phyloP scores from a whole-genome alignment of 2,888 invertebrate genomes.

The Diarsia brunnea region DNA sequence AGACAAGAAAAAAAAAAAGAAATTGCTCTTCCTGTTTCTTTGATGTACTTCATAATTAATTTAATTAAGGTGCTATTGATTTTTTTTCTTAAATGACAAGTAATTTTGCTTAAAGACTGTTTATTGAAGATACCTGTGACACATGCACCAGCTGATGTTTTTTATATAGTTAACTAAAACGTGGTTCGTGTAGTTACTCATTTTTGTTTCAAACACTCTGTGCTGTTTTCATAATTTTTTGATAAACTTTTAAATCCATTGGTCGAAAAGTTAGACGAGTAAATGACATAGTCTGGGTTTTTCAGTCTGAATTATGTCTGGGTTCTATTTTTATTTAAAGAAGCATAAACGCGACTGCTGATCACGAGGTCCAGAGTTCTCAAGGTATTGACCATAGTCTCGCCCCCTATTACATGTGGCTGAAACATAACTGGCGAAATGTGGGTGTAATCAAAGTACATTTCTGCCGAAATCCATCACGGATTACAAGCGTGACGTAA shows the following conservation, averaged over 20 bases:
- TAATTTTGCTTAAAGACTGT: not conserved
- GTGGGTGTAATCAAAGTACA: no score
- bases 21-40: not conserved
- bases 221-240: conserved; percentile 37
- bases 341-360: not conserved
- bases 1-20: not conserved
- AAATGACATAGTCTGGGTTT: not conserved
- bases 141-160: conserved; percentile 23
- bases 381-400: no score
- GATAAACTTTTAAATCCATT: conserved; percentile 39
- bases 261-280: conserved; percentile 40
- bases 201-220: conserved; percentile 42
- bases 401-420: no score
- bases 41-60: not conserved
- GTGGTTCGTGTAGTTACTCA: conserved; percentile 7
- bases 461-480: no score
- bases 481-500: not conserved
- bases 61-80: no score
- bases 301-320: conserved; percentile 2
- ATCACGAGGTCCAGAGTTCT: no score
- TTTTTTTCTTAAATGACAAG: no score
- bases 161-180: conserved; percentile 32
- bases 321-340: conserved; percentile 2
- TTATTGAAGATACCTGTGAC: not conserved
- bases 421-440: no score